A percentile compares a stretch with the other conserved stretches of the same genome.
These are phyloP conservation scores for Antedon mediterranea DNA, from an alignment of 53 echinoderm and acorn worm species.

Conservation along the genomic window DNA sequence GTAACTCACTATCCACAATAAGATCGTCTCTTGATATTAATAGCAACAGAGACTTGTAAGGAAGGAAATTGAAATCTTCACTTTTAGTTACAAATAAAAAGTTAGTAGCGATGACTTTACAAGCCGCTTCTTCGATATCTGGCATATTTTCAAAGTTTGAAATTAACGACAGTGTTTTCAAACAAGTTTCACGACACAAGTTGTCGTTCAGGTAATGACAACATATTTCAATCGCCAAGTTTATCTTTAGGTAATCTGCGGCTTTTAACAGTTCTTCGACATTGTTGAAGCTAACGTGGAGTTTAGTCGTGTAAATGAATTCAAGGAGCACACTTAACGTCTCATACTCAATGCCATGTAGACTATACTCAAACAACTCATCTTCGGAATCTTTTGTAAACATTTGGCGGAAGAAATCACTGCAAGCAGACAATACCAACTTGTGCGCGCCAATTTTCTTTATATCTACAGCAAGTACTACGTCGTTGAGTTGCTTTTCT, in stretches of 20 bases:
- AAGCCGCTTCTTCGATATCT: slow-evolving; percentile 37
- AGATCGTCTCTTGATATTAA: slow-evolving; percentile 63
- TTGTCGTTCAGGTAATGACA: slow-evolving; percentile 48
- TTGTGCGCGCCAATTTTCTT: slow-evolving; percentile 68
- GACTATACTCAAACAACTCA: slow-evolving; percentile 54
- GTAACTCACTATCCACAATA: slow-evolving; percentile 47
- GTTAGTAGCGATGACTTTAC: slow-evolving; percentile 35
- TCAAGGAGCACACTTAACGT: slow-evolving; percentile 49
- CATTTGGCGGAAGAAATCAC: slow-evolving; percentile 62
- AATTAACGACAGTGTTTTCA: slow-evolving; percentile 49
- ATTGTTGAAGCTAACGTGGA: slow-evolving; percentile 44
- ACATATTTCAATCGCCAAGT: slow-evolving; percentile 44
- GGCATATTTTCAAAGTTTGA: slow-evolving; percentile 48
- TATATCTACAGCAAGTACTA: slow-evolving; percentile 59
- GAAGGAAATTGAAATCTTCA: slow-evolving; percentile 48
- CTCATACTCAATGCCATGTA: slow-evolving; percentile 66
- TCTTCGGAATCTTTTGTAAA: slow-evolving; percentile 42
- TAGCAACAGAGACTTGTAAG: slow-evolving; percentile 29
- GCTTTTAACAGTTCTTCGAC: slow-evolving; percentile 64
- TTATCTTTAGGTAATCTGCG: slow-evolving; percentile 47
- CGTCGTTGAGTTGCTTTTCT: slow-evolving; percentile 65
- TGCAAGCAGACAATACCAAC: slow-evolving; percentile 67
- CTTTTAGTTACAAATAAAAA: slow-evolving; percentile 31
- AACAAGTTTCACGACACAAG: slow-evolving; percentile 36
- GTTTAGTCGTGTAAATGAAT: slow-evolving; percentile 67